Evolutionary conservation across 2,113 vertebrate genomes (phyloP).

Genomic region (Menura novaehollandiae): DNA sequence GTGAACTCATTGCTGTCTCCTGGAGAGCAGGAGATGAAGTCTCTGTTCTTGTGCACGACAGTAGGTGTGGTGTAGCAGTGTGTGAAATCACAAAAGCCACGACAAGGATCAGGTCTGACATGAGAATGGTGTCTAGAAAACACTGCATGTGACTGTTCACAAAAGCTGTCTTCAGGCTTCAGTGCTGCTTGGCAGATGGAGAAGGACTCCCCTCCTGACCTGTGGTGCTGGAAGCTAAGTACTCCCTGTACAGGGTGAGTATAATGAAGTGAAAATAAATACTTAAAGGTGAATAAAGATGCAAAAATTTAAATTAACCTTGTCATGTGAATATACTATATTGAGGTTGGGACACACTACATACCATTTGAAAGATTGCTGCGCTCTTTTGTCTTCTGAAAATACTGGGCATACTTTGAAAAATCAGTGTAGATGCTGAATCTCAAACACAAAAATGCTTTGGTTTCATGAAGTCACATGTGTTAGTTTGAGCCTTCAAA

Average conservation of each 20-base stretch:
- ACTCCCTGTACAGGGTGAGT: not conserved
- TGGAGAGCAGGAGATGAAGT: not conserved
- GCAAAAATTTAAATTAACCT: not conserved
- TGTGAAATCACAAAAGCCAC: not conserved
- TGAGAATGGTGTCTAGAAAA: not conserved
- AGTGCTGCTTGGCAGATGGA: not conserved
- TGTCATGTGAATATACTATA: not conserved
- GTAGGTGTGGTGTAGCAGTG: not conserved
- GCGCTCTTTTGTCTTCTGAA: not conserved
- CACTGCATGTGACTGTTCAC: not conserved
- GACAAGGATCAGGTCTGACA: accelerated
- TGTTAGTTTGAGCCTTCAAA: not conserved
- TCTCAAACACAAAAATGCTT: not conserved
- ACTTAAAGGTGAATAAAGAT: not conserved
- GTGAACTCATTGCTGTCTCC: not conserved
- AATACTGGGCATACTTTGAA: not conserved
- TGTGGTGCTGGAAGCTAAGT: not conserved
- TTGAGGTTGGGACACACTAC: not conserved
- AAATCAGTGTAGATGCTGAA: not conserved
- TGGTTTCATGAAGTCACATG: not conserved
- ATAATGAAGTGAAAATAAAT: not conserved
- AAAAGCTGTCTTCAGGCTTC: not conserved
- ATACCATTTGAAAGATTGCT: not conserved
- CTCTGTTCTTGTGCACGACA: not conserved
- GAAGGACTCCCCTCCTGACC: not conserved